These are phyloP conservation scores for Python bivittatus DNA, from an alignment of 2,113 vertebrate species.

Conservation along the genomic window DNA sequence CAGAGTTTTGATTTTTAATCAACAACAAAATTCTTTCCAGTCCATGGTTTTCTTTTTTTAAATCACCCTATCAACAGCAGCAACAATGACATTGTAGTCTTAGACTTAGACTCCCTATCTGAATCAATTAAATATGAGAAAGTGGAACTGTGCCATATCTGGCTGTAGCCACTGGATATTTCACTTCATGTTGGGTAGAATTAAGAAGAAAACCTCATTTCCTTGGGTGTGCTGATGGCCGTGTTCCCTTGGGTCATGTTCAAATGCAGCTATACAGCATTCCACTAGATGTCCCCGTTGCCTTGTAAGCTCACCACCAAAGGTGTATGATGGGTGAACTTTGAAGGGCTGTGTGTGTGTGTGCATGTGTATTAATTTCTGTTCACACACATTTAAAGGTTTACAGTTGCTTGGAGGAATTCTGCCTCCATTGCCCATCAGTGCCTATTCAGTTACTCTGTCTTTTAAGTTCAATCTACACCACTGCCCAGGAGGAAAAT, in stretches of 20 bases:
- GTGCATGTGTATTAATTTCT: neutral
- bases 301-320: slow-evolving; percentile 25
- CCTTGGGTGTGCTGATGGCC: neutral
- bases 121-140: slow-evolving; percentile 65
- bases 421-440: neutral
- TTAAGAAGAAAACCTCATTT: neutral
- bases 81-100: neutral
- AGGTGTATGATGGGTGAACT: slow-evolving; percentile 21
- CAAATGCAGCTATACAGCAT: neutral
- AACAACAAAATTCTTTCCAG: slow-evolving; percentile 58
- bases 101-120: slow-evolving; percentile 21
- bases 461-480: neutral
- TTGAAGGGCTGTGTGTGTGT: neutral
- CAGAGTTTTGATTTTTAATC: slow-evolving; percentile 51
- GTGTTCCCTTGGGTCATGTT: neutral
- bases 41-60: slow-evolving; percentile 67
- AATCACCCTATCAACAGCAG: neutral
- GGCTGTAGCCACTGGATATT: slow-evolving; percentile 50
- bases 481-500: no score
- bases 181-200: slow-evolving; percentile 27
- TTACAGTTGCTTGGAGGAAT: neutral
- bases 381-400: neutral
- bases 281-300: slow-evolving; percentile 51
- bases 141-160: slow-evolving; percentile 42
- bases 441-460: neutral